Percentiles rank a stretch among this genome's conserved stretches.
These are phyloP conservation scores for Limnephilus lunatus DNA, from an alignment of 2,888 invertebrate genomes.

Conservation along the genomic window DNA sequence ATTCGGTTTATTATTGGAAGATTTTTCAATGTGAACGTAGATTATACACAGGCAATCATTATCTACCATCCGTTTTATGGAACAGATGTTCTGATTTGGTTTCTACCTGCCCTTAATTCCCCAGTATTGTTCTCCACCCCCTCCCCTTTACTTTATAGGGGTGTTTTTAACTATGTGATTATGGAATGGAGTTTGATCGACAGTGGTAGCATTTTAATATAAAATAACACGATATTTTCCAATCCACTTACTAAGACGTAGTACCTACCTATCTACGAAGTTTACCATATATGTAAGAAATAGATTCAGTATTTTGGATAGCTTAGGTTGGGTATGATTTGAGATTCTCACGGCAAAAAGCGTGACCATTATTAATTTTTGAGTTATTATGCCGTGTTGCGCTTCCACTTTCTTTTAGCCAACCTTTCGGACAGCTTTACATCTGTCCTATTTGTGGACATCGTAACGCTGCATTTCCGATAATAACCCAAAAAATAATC, in stretches of 20 bases:
- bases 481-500: too few species aligned
- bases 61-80: neutral
- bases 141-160: neutral
- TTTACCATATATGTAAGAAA: too few species aligned
- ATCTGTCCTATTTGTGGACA: too few species aligned
- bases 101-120: slow-evolving; percentile 54
- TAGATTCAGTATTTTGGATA: too few species aligned
- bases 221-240: neutral
- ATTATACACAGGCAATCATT: neutral
- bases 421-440: too few species aligned
- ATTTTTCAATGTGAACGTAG: neutral
- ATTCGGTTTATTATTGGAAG: neutral
- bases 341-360: too few species aligned
- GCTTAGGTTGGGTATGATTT: too few species aligned
- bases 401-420: too few species aligned
- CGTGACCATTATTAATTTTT: too few species aligned
- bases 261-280: neutral
- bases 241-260: neutral
- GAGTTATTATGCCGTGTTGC: too few species aligned
- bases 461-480: too few species aligned
- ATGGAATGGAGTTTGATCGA: neutral
- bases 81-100: slow-evolving; percentile 60
- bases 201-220: neutral
- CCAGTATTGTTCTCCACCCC: slow-evolving; percentile 29
- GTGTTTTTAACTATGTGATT: slow-evolving; percentile 6